These are phyloP conservation scores for Scaptodrosophila latifasciaeformis DNA, from an alignment of 2,888 invertebrate species.

Conservation along the genomic window DNA sequence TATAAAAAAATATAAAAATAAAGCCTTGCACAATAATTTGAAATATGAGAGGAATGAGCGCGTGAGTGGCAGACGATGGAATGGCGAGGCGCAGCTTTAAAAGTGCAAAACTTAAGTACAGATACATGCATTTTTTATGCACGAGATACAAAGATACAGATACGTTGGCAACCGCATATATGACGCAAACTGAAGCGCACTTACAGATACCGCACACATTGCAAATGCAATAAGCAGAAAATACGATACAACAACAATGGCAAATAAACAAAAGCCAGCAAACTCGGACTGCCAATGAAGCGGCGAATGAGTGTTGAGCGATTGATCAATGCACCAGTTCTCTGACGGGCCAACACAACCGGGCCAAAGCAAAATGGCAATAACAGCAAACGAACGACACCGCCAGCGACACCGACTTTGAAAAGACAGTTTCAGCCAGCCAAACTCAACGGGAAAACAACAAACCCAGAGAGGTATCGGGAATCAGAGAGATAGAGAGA, in stretches of 20 bases:
- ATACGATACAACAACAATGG: too few relatives aligned
- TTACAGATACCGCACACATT: too few relatives aligned
- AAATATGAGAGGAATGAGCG: slow-evolving; percentile 38
- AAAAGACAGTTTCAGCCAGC: too few relatives aligned
- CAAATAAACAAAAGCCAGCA: too few relatives aligned
- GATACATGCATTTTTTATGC: slow-evolving; percentile 1
- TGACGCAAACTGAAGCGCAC: too few relatives aligned
- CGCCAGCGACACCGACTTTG: too few relatives aligned
- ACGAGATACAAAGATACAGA: slow-evolving; percentile 9
- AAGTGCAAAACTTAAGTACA: slow-evolving; percentile 34
- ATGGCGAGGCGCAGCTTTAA: slow-evolving; percentile 37
- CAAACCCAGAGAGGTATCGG: too few relatives aligned
- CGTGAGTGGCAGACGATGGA: slow-evolving; percentile 2
- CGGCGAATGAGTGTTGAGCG: not conserved
- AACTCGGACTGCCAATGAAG: not conserved
- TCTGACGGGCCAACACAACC: not conserved
- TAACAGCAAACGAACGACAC: not conserved
- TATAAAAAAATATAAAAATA: not conserved
- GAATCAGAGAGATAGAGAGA: too few relatives aligned
- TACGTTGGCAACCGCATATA: not conserved
- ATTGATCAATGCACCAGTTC: slow-evolving; percentile 2
- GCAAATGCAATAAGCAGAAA: too few relatives aligned
- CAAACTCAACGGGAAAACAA: too few relatives aligned
- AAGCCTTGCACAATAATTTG: slow-evolving; percentile 50
- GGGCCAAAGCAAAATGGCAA: not conserved